phyloP scores from a whole-genome alignment of 2,888 invertebrate genomes.

The Theretra japonica region DNA sequence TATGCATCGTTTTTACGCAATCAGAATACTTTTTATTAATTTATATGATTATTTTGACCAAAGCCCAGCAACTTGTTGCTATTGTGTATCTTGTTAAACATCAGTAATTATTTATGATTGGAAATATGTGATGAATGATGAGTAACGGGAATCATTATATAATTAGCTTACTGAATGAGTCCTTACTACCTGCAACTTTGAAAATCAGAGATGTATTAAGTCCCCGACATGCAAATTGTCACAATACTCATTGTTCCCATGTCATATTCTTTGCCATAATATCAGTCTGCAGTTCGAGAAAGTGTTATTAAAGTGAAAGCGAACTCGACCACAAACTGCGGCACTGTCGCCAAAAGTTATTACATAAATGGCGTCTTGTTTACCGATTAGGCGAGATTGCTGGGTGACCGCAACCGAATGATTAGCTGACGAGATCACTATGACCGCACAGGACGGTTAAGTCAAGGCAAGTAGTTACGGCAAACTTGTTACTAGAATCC shows the following conservation, averaged over 20 bases:
- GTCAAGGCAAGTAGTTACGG: background rate
- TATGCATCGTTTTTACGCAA: background rate
- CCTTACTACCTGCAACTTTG: background rate
- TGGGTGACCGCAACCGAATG: constrained; percentile 20
- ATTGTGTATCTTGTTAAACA: background rate
- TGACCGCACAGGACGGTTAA: background rate
- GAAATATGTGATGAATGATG: too few species aligned
- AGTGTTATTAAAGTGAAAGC: constrained; percentile 78
- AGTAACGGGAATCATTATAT: background rate
- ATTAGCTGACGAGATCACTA: constrained; percentile 9
- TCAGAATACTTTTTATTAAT: too few species aligned
- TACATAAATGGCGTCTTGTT: constrained; percentile 71
- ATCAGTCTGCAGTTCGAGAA: constrained; percentile 70
- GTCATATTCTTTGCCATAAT: constrained; percentile 43
- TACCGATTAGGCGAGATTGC: constrained; percentile 70
- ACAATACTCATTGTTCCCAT: constrained; percentile 20
- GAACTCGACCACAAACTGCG: constrained; percentile 62
- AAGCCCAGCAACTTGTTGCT: background rate
- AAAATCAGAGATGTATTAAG: background rate
- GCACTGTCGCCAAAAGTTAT: constrained; percentile 65
- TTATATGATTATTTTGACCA: too few species aligned
- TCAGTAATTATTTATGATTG: too few species aligned
- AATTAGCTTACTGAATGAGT: background rate
- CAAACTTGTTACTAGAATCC: background rate
- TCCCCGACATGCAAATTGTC: constrained; percentile 39